phyloP scores from a whole-genome alignment of 1,140 invertebrate genomes.

The Adoxophyes honmai region DNA sequence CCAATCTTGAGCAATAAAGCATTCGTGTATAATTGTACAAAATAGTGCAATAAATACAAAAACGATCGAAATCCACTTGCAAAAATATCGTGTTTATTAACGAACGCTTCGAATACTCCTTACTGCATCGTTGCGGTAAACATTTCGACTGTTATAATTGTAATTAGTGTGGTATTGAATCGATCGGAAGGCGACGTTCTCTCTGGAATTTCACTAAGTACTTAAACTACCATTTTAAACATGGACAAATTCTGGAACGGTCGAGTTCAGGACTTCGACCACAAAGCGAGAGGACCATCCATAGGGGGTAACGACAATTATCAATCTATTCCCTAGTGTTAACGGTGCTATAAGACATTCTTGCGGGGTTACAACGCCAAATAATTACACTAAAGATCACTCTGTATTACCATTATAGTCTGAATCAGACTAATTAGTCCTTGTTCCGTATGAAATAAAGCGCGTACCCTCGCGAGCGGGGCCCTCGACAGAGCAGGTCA shows the following conservation, averaged over 20 bases:
- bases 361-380: slow-evolving; percentile 3
- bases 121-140: too few species aligned
- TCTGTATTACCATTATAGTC: neutral
- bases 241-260: too few species aligned
- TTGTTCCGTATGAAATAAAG: slow-evolving; percentile 1
- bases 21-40: slow-evolving; percentile 11
- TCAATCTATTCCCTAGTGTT: slow-evolving; percentile 1
- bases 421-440: neutral
- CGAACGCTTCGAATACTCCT: too few species aligned
- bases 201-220: too few species aligned
- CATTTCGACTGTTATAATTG: too few species aligned
- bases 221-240: too few species aligned
- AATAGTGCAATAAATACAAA: slow-evolving; percentile 14
- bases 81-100: slow-evolving; percentile 12
- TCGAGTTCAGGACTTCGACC: too few species aligned
- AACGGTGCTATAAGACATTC: neutral
- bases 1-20: slow-evolving; percentile 43
- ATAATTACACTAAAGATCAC: neutral
- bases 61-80: neutral
- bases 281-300: too few species aligned
- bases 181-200: too few species aligned
- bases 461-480: neutral
- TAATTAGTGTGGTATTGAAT: too few species aligned
- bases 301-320: too few species aligned
- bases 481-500: neutral